Conservation (phyloP, 2,888 invertebrate species). For the Idaea biselata region DNA sequence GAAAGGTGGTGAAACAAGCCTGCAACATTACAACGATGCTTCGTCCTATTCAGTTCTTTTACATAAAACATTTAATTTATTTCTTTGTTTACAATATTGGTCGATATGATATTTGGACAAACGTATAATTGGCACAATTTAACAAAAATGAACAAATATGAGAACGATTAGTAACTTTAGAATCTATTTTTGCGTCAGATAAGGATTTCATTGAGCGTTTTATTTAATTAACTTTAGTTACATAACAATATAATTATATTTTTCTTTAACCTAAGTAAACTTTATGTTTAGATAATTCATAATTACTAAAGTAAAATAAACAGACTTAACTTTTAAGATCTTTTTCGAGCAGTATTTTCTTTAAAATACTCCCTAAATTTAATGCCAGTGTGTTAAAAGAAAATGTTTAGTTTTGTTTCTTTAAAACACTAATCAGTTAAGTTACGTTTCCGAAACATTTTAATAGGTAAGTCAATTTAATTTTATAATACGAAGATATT, state of each 20-base stretch:
- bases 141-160: constrained; percentile 29
- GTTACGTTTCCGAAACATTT: background rate
- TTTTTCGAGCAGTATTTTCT: background rate
- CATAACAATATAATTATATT: constrained; percentile 10
- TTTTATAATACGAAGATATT: background rate
- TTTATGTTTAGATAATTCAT: background rate
- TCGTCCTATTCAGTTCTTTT: constrained; percentile 57
- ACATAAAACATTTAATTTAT: constrained; percentile 34
- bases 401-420: too few species aligned
- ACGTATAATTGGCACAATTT: constrained; percentile 50
- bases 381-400: background rate
- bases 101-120: constrained; percentile 40
- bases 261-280: constrained; percentile 3
- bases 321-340: background rate
- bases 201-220: constrained; percentile 5
- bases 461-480: background rate
- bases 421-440: too few species aligned
- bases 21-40: constrained; percentile 48
- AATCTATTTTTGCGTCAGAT: constrained; percentile 6
- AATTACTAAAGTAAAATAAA: background rate
- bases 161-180: constrained; percentile 28
- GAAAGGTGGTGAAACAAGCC: background rate
- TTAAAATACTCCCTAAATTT: background rate
- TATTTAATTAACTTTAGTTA: constrained; percentile 7
- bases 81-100: constrained; percentile 35